Conservation (phyloP, 2,888 invertebrate species). For the Caenorhabditis uteleia region DNA sequence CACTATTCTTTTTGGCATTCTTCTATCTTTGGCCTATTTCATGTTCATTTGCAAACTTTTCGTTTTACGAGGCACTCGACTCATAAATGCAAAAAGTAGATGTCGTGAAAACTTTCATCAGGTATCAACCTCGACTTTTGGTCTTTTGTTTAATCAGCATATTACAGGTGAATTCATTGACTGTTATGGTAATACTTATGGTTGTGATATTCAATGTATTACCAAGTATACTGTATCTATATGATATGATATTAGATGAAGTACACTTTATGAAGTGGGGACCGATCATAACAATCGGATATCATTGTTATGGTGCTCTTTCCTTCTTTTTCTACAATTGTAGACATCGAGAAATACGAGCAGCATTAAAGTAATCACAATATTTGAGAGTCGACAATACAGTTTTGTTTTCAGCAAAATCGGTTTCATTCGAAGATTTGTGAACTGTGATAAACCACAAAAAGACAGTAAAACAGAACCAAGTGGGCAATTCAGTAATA, state of each 20-base stretch:
- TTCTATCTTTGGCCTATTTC: slow-evolving; percentile 38
- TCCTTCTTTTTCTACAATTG: slow-evolving; percentile 54
- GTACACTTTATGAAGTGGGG: slow-evolving; percentile 56
- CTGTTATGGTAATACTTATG: slow-evolving; percentile 47
- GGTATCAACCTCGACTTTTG: slow-evolving; percentile 10
- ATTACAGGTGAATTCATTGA: slow-evolving; percentile 46
- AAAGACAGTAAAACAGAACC: slow-evolving; percentile 17
- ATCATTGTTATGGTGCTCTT: slow-evolving; percentile 48
- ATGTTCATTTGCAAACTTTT: slow-evolving; percentile 45
- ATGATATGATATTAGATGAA: slow-evolving; percentile 48
- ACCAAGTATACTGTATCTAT: slow-evolving; percentile 48
- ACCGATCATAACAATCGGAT: slow-evolving; percentile 53
- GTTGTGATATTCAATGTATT: slow-evolving; percentile 53
- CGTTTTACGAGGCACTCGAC: slow-evolving; percentile 33
- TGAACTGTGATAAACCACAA: slow-evolving; percentile 27
- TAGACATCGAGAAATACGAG: slow-evolving; percentile 46
- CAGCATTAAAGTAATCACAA: slow-evolving; percentile 44
- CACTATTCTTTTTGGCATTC: slow-evolving; percentile 38
- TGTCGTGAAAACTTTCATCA: slow-evolving; percentile 39
- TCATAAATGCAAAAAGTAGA: slow-evolving; percentile 32
- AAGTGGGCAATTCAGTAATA: slow-evolving; percentile 24
- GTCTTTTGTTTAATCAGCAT: not conserved
- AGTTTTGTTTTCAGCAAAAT: slow-evolving; percentile 32
- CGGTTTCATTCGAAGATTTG: slow-evolving; percentile 27
- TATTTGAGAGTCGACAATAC: too few relatives aligned